phyloP scores from a whole-genome alignment of 1,140 invertebrate genomes.

The Popillia japonica region DNA sequence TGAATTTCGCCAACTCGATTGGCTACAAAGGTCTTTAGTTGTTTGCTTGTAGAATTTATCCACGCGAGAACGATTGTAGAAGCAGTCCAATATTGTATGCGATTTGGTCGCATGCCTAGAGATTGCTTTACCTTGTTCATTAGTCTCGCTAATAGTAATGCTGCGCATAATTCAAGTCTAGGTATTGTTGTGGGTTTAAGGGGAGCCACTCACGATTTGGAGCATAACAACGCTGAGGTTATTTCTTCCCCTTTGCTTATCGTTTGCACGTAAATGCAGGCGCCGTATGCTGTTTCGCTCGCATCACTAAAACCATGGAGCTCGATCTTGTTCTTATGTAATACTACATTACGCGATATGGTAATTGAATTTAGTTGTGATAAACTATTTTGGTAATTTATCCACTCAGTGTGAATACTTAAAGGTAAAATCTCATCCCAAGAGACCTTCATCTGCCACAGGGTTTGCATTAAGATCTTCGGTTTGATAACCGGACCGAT shows the following conservation, averaged over 20 bases:
- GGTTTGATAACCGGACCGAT: conserved; percentile 56
- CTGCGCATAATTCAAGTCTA: background rate
- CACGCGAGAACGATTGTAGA: background rate
- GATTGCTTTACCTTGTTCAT: background rate
- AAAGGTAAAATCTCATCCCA: conserved; percentile 60
- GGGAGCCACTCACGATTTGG: background rate
- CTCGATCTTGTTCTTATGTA: conserved; percentile 44
- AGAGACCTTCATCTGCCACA: conserved; percentile 57
- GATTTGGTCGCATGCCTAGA: background rate
- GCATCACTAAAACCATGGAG: conserved; percentile 54
- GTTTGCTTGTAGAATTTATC: background rate
- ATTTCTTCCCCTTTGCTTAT: background rate
- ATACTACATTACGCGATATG: conserved; percentile 44
- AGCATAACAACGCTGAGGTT: background rate
- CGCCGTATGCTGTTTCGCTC: conserved; percentile 50
- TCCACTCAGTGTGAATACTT: conserved; percentile 43
- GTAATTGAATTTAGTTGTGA: conserved; percentile 33
- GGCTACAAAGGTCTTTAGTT: background rate
- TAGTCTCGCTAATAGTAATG: background rate
- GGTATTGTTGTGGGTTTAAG: background rate
- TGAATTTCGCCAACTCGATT: background rate
- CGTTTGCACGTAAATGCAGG: conserved; percentile 44
- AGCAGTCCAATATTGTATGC: background rate
- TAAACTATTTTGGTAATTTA: background rate
- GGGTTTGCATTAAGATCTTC: conserved; percentile 61